Evolutionary conservation across 2,888 invertebrate genomes (phyloP).

Genomic region (Apamea epomidion): DNA sequence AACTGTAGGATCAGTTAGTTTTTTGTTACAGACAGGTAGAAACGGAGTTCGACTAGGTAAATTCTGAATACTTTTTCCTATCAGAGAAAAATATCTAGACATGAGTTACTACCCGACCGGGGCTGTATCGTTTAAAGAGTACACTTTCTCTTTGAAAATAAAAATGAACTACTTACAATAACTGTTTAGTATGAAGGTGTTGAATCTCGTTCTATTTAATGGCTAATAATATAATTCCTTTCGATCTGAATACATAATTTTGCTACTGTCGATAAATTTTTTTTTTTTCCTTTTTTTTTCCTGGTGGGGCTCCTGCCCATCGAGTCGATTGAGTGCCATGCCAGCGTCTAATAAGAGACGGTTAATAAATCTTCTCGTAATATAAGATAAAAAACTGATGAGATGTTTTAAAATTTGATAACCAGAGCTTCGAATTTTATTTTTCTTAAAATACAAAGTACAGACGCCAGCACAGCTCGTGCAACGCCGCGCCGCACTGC

Average conservation of each 20-base stretch:
- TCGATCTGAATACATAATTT: not conserved
- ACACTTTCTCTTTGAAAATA: slow-evolving; percentile 15
- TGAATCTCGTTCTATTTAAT: not conserved
- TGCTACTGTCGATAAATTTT: not conserved
- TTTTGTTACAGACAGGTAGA: slow-evolving; percentile 25
- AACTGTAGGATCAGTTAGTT: slow-evolving; percentile 14
- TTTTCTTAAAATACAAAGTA: no score
- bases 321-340: not conserved
- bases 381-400: not conserved
- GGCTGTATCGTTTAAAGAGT: slow-evolving; percentile 16
- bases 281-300: not conserved
- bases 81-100: slow-evolving; percentile 41
- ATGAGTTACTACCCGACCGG: slow-evolving; percentile 32
- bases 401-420: not conserved
- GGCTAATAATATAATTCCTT: not conserved
- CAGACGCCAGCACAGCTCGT: no score
- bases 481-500: no score
- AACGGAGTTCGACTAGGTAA: slow-evolving; percentile 16
- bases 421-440: not conserved
- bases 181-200: not conserved
- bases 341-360: not conserved
- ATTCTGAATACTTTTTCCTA: slow-evolving; percentile 32
- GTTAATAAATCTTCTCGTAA: not conserved
- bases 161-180: not conserved
- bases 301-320: no score